Evolutionary conservation across 2,888 invertebrate species (phyloP).

Genomic region (Caenorhabditis sp.): DNA sequence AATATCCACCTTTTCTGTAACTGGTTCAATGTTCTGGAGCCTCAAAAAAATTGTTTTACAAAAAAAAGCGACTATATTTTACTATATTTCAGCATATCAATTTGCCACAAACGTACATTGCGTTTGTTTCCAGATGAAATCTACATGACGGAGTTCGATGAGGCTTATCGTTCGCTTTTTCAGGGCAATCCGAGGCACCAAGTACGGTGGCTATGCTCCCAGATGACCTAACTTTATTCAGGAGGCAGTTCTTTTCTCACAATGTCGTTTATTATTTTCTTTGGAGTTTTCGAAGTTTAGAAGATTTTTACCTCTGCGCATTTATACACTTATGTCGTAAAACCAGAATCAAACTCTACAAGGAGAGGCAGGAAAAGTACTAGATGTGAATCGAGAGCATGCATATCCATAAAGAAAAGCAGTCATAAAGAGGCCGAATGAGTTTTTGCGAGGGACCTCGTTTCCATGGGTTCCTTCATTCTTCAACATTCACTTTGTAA

Average conservation of each 20-base stretch:
- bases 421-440: slow-evolving; percentile 36
- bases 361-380: neutral
- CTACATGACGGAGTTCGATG: neutral
- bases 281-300: no score
- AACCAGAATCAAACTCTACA: no score
- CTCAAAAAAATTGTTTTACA: no score
- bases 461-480: neutral
- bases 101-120: no score
- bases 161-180: neutral
- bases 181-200: neutral
- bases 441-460: slow-evolving; percentile 18
- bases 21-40: no score
- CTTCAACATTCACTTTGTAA: neutral
- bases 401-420: slow-evolving; percentile 41
- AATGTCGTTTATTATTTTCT: no score
- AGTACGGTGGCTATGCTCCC: neutral
- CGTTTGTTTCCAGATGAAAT: no score
- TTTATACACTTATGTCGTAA: no score
- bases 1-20: no score
- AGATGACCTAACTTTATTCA: neutral
- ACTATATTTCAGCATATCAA: no score
- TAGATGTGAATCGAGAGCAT: slow-evolving; percentile 1
- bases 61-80: no score
- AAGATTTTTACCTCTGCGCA: no score
- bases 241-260: neutral